Evolutionary conservation across 2,888 invertebrate species (phyloP).

Genomic region (Acanthosepion esculentum): DNA sequence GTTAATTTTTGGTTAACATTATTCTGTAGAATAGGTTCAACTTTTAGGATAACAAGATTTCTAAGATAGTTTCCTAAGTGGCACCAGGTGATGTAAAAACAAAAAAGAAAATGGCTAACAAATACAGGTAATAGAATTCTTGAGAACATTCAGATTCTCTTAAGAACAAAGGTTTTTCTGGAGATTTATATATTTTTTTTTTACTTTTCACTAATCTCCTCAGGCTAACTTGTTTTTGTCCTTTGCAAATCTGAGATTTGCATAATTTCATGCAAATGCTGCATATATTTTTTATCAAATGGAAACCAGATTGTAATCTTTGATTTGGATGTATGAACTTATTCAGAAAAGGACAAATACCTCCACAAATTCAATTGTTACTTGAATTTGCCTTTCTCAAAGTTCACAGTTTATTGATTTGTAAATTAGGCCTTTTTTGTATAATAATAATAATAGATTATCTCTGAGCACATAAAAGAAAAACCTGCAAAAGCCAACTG

Average conservation of each 20-base stretch:
- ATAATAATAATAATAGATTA: not conserved
- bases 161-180: too few species aligned
- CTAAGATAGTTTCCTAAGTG: too few species aligned
- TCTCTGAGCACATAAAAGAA: not conserved
- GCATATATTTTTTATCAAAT: not conserved
- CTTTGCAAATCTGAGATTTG: not conserved
- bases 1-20: too few species aligned
- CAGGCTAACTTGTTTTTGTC: not conserved
- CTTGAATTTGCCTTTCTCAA: not conserved
- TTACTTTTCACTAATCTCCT: too few species aligned
- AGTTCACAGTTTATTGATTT: not conserved
- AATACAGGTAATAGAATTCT: too few species aligned
- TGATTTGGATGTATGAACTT: not conserved
- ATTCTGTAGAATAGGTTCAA: too few species aligned
- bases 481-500: not conserved
- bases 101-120: too few species aligned
- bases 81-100: too few species aligned
- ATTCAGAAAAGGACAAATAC: not conserved
- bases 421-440: not conserved
- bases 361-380: not conserved
- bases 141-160: too few species aligned
- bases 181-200: too few species aligned
- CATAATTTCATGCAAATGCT: not conserved
- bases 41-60: too few species aligned
- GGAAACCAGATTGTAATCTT: not conserved